phyloP scores from a whole-genome alignment of 2,797 vertebrate genomes.

The Arnoldichthys spilopterus region DNA sequence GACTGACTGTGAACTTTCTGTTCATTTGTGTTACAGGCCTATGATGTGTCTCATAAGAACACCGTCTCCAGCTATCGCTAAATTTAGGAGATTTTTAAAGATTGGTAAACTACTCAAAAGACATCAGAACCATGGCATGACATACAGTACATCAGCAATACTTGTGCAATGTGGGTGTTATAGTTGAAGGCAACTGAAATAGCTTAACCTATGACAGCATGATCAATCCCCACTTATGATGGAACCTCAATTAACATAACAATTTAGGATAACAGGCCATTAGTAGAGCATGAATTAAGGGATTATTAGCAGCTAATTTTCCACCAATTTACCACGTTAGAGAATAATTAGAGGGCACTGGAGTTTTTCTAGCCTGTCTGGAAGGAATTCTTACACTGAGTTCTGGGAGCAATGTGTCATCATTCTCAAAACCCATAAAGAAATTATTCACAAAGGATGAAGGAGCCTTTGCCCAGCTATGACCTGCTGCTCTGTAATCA shows the following conservation, averaged over 20 bases:
- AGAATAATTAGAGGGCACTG: constrained; percentile 62
- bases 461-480: constrained; percentile 19
- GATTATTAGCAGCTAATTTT: constrained; percentile 65
- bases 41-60: neutral
- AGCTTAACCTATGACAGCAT: constrained; percentile 59
- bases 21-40: constrained; percentile 13
- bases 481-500: constrained; percentile 32
- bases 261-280: constrained; percentile 65
- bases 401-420: constrained; percentile 47
- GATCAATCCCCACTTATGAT: constrained; percentile 61
- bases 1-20: constrained; percentile 6
- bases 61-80: neutral
- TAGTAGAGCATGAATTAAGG: constrained; percentile 60
- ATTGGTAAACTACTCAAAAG: constrained; percentile 31
- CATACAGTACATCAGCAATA: constrained; percentile 35
- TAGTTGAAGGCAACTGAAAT: constrained; percentile 45
- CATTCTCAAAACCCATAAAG: constrained; percentile 36
- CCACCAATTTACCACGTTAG: constrained; percentile 64
- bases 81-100: constrained; percentile 28
- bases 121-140: constrained; percentile 23
- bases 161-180: constrained; percentile 38
- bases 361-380: constrained; percentile 53
- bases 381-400: constrained; percentile 48
- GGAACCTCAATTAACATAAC: constrained; percentile 64
- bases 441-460: constrained; percentile 25